Conservation (phyloP, 2,888 invertebrate species). For the Spodoptera littoralis region DNA sequence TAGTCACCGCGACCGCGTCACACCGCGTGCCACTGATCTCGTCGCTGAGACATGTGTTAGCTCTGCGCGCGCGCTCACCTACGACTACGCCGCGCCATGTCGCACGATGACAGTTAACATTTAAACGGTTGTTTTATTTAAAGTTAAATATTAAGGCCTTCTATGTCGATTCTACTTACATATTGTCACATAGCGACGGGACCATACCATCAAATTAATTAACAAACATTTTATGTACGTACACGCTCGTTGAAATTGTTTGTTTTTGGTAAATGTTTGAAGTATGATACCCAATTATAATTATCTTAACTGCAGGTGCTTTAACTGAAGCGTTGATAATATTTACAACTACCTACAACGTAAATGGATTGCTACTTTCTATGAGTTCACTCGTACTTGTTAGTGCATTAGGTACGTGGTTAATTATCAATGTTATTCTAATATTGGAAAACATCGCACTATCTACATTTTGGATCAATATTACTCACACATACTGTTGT, state of each 20-base stretch:
- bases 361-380: not conserved
- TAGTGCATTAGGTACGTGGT: too few relatives aligned
- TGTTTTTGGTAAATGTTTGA: slow-evolving; percentile 22
- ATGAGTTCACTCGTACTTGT: too few relatives aligned
- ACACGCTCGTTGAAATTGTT: slow-evolving; percentile 15
- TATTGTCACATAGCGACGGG: slow-evolving; percentile 3
- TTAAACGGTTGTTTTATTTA: slow-evolving; percentile 52
- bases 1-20: slow-evolving; percentile 42
- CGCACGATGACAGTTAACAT: slow-evolving; percentile 38
- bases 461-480: too few relatives aligned
- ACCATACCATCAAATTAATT: not conserved
- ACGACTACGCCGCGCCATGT: slow-evolving; percentile 43
- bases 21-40: slow-evolving; percentile 28
- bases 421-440: too few relatives aligned
- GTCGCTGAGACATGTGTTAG: slow-evolving; percentile 41
- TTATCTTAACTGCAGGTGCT: slow-evolving; percentile 19
- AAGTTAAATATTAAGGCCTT: slow-evolving; percentile 37
- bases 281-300: slow-evolving; percentile 11
- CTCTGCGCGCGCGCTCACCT: slow-evolving; percentile 52
- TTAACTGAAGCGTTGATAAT: slow-evolving; percentile 13
- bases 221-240: slow-evolving; percentile 7
- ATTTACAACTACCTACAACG: slow-evolving; percentile 11
- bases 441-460: too few relatives aligned
- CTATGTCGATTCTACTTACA: slow-evolving; percentile 31
- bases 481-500: not conserved